phyloP scores from a whole-genome alignment of 2,888 invertebrate genomes.

The Deilephila porcellus region DNA sequence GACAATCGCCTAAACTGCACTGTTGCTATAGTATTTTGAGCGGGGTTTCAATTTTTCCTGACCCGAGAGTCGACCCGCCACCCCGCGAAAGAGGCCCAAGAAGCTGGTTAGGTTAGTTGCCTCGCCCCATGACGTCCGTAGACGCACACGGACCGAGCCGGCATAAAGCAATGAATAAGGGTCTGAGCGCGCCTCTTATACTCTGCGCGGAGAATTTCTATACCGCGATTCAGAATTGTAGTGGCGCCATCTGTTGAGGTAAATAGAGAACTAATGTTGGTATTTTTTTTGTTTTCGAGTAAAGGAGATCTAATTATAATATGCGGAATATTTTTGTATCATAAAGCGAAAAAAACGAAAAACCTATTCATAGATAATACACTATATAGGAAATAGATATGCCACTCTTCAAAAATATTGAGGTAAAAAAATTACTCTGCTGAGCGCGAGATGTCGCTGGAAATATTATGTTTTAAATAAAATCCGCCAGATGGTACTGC shows the following conservation, averaged over 20 bases:
- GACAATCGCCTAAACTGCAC: background rate
- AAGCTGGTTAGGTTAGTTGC: conserved; percentile 82
- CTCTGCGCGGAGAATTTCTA: background rate
- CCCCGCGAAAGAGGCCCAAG: conserved; percentile 81
- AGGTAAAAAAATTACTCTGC: no score
- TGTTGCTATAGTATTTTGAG: conserved; percentile 44
- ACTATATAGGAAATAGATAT: no score
- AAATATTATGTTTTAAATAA: no score
- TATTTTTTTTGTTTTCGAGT: no score
- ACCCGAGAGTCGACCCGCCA: conserved; percentile 78
- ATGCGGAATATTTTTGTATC: no score
- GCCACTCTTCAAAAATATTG: no score
- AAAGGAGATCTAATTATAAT: no score
- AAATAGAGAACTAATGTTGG: background rate
- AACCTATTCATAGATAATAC: no score
- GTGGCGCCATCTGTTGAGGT: background rate
- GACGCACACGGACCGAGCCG: conserved; percentile 90
- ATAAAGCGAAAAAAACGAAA: no score
- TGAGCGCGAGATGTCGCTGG: no score
- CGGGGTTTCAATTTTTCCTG: conserved; percentile 81
- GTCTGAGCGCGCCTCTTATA: background rate
- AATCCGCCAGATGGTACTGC: no score
- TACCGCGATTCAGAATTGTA: background rate
- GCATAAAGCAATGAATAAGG: conserved; percentile 77
- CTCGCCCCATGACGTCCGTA: conserved; percentile 74